Percentiles rank a stretch among this genome's conserved stretches.
These are phyloP conservation scores for Characodon lateralis DNA, from an alignment of 2,797 vertebrate species.

Conservation along the genomic window DNA sequence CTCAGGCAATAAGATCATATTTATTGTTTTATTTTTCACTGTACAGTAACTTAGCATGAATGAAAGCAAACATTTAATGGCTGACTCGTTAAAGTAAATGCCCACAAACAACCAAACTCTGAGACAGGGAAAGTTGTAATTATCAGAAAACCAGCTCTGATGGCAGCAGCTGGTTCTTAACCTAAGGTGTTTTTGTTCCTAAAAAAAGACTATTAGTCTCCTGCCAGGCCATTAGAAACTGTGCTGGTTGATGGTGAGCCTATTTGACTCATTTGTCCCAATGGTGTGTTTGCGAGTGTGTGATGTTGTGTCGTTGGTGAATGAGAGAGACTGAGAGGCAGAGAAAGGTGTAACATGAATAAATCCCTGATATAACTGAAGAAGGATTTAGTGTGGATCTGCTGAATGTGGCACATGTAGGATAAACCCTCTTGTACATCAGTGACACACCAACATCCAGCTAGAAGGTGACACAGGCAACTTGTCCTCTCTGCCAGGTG, in stretches of 20 bases:
- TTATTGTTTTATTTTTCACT: not conserved
- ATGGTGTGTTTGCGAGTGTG: slow-evolving; percentile 5
- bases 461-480: slow-evolving; percentile 59
- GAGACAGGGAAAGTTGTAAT: slow-evolving; percentile 46
- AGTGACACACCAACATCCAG: slow-evolving; percentile 26
- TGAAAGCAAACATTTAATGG: not conserved
- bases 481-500: slow-evolving; percentile 46
- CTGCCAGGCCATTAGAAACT: slow-evolving; percentile 23
- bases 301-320: slow-evolving; percentile 4
- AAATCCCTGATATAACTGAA: slow-evolving; percentile 39
- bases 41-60: not conserved
- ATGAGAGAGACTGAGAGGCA: slow-evolving; percentile 2
- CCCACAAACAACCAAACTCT: slow-evolving; percentile 46
- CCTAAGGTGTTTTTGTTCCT: slow-evolving; percentile 50
- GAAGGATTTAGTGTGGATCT: slow-evolving; percentile 60
- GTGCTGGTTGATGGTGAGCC: slow-evolving; percentile 36
- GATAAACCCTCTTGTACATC: slow-evolving; percentile 35
- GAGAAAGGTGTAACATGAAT: slow-evolving; percentile 7
- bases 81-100: slow-evolving; percentile 15
- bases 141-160: slow-evolving; percentile 49
- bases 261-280: slow-evolving; percentile 32
- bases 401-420: slow-evolving; percentile 56
- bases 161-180: slow-evolving; percentile 56
- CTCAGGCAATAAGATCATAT: not conserved
- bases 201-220: slow-evolving; percentile 19